Conservation (phyloP, 2,888 invertebrate genomes). For the Euplagia quadripunctaria region DNA sequence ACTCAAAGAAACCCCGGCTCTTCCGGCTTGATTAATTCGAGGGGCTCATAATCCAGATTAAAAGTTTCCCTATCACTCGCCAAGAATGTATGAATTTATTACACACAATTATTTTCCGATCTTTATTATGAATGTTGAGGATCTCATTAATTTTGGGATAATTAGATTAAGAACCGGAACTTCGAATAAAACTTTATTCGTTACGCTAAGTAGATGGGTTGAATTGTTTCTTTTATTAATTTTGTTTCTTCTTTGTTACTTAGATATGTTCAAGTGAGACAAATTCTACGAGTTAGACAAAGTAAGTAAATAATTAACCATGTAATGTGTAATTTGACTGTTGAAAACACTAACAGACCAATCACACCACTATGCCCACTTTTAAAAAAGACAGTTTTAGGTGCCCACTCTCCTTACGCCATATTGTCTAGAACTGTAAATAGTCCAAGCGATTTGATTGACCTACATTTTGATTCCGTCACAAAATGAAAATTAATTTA, state of each 20-base stretch:
- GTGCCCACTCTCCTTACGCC: too few species aligned
- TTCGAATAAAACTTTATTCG: neutral
- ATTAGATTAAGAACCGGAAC: constrained; percentile 23
- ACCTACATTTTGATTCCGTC: too few species aligned
- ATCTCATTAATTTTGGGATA: constrained; percentile 55
- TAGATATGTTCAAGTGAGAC: neutral
- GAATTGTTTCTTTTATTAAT: constrained; percentile 3
- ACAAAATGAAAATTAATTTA: too few species aligned
- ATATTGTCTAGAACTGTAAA: too few species aligned
- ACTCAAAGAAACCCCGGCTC: constrained; percentile 50
- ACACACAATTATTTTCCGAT: constrained; percentile 64
- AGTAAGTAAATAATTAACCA: too few species aligned
- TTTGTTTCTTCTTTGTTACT: constrained; percentile 4
- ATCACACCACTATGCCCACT: too few species aligned
- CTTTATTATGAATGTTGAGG: constrained; percentile 60
- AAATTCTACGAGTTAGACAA: neutral
- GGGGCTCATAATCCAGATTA: constrained; percentile 68
- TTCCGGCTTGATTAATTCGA: constrained; percentile 64
- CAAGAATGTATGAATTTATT: constrained; percentile 73
- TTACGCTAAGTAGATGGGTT: neutral
- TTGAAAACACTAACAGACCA: too few species aligned
- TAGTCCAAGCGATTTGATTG: too few species aligned
- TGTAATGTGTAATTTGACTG: too few species aligned
- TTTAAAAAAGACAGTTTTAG: too few species aligned
- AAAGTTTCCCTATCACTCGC: constrained; percentile 67